These are phyloP conservation scores for Grallaria varia DNA, from an alignment of 2,113 vertebrate species.

Conservation along the genomic window DNA sequence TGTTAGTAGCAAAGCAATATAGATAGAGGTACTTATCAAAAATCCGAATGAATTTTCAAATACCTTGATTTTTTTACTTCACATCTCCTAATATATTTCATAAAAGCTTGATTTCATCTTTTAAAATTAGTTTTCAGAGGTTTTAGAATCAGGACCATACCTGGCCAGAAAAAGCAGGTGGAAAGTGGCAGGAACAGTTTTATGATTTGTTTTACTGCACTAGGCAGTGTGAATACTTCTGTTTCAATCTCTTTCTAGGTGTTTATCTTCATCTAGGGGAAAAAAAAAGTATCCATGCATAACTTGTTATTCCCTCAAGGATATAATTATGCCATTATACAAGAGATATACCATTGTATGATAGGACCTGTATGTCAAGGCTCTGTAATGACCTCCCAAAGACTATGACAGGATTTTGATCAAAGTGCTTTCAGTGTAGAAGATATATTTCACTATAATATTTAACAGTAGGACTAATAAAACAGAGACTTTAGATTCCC, in stretches of 20 bases:
- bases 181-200: neutral
- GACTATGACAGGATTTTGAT: conserved; percentile 10
- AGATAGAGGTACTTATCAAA: neutral
- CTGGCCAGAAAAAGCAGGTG: neutral
- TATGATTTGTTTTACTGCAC: neutral
- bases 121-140: neutral
- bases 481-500: neutral
- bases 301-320: neutral
- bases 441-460: neutral
- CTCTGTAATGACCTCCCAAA: conserved; percentile 15
- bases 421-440: conserved; percentile 30
- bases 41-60: neutral
- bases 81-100: neutral
- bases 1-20: neutral
- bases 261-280: neutral
- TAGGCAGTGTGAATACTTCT: neutral
- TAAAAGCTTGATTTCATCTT: neutral
- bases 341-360: neutral
- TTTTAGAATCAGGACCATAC: neutral
- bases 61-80: neutral
- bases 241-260: neutral
- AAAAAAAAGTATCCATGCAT: neutral
- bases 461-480: neutral
- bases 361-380: neutral
- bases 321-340: neutral